These are phyloP conservation scores for Pedionomus torquatus DNA, from an alignment of 2,113 vertebrate species.

Conservation along the genomic window DNA sequence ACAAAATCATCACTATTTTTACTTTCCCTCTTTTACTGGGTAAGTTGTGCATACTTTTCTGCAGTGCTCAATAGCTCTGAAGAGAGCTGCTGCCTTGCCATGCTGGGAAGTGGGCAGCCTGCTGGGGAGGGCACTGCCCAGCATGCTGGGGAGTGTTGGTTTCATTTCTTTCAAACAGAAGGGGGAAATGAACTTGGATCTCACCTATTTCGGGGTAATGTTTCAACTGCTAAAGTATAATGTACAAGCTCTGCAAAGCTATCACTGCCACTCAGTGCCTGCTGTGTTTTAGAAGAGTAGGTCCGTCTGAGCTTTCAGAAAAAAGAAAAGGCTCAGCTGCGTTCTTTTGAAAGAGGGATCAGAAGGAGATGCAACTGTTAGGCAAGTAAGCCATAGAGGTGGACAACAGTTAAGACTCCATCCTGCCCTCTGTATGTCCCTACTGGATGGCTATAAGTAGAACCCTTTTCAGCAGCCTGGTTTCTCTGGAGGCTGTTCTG, in stretches of 20 bases:
- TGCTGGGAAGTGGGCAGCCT: not conserved
- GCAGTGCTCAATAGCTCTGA: not conserved
- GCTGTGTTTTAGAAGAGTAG: conserved; percentile 19
- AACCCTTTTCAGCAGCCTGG: not conserved
- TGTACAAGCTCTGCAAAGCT: not conserved
- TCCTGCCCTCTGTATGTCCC: accelerated
- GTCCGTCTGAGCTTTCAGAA: not conserved
- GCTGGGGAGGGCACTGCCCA: not conserved
- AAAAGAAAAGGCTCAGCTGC: not conserved
- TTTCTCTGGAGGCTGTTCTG: not conserved
- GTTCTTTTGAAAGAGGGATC: not conserved
- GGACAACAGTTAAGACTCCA: not conserved
- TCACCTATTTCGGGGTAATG: not conserved
- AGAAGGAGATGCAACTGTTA: not conserved
- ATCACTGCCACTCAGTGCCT: not conserved
- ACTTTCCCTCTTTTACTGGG: not conserved
- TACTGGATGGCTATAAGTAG: not conserved
- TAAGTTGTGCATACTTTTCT: not conserved
- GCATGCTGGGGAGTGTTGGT: not conserved
- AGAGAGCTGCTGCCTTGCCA: not conserved
- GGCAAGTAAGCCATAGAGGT: not conserved
- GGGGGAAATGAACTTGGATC: not conserved
- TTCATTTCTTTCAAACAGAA: not conserved
- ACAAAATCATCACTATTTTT: not conserved
- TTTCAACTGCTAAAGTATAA: not conserved